phyloP scores from a whole-genome alignment of 1,140 invertebrate species.

The Ephestia elutella region DNA sequence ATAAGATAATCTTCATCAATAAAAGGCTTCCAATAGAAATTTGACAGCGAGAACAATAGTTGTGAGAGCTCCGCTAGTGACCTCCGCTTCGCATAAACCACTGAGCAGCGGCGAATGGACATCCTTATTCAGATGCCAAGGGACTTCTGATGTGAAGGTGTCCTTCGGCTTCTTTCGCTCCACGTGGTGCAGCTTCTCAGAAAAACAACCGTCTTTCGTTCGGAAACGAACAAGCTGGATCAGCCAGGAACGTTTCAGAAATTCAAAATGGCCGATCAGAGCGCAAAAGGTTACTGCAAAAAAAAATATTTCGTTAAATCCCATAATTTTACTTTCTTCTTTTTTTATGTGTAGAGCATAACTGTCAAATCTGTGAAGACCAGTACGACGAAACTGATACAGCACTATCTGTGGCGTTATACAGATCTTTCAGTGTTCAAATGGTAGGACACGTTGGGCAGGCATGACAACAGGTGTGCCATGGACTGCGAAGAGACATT shows the following conservation, averaged over 20 bases:
- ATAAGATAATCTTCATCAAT: not conserved
- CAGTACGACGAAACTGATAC: no score
- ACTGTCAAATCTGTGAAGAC: no score
- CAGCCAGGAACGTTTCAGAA: not conserved
- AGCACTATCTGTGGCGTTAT: no score
- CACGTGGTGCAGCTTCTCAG: not conserved
- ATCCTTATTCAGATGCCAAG: not conserved
- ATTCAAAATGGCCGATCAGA: not conserved
- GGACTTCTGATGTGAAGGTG: not conserved
- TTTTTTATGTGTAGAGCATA: no score
- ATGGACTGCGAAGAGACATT: no score
- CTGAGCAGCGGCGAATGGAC: not conserved
- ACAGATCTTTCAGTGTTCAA: no score
- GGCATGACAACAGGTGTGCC: no score
- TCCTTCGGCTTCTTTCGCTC: not conserved
- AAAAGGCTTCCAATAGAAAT: not conserved
- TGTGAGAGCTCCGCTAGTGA: not conserved
- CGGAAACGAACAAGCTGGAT: not conserved
- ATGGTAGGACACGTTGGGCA: no score
- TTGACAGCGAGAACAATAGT: not conserved
- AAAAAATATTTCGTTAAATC: not conserved
- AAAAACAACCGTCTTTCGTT: not conserved
- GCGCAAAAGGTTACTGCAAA: not conserved
- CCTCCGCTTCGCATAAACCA: not conserved
- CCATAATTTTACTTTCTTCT: not conserved